These are phyloP conservation scores for Epinephelus fuscoguttatus DNA, from an alignment of 2,113 vertebrate genomes.

Conservation along the genomic window DNA sequence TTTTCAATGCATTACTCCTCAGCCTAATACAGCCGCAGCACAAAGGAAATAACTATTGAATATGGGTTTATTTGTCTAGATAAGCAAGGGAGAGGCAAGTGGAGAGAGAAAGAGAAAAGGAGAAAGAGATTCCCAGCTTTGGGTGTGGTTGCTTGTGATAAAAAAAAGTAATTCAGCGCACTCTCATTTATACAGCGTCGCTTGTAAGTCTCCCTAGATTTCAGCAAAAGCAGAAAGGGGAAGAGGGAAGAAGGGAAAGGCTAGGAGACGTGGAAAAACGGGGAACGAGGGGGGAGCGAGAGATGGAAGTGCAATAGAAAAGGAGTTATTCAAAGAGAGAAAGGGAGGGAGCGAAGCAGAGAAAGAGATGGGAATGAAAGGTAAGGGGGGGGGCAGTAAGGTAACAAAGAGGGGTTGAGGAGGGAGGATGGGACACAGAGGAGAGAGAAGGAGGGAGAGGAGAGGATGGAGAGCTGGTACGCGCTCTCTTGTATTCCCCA, in stretches of 20 bases:
- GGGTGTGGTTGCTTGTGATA: conserved; percentile 60
- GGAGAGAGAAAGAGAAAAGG: not conserved
- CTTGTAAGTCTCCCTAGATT: conserved; percentile 34
- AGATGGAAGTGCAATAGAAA: conserved; percentile 35
- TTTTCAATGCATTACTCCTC: conserved; percentile 28
- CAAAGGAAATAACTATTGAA: conserved; percentile 36
- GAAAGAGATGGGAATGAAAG: conserved; percentile 63
- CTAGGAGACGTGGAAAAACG: conserved; percentile 16
- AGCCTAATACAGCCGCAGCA: conserved; percentile 7
- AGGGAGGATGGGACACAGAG: conserved; percentile 38
- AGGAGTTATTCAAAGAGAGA: conserved; percentile 51
- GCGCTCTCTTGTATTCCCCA: conserved; percentile 66
- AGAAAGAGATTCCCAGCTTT: conserved; percentile 52
- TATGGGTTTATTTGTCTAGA: conserved; percentile 43
- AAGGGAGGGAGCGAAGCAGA: conserved; percentile 17
- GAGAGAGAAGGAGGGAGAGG: conserved; percentile 41
- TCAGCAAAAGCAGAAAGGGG: conserved; percentile 15
- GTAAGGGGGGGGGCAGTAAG: conserved; percentile 24
- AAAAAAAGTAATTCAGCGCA: conserved; percentile 18
- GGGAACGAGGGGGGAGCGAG: not conserved
- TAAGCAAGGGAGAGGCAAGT: conserved; percentile 11
- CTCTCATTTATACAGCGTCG: conserved; percentile 17
- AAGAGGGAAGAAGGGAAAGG: not conserved
- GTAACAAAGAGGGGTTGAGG: conserved; percentile 53
- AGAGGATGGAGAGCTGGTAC: conserved; percentile 53